Evolutionary conservation across 2,797 vertebrate genomes (phyloP), one percentile per base, ranked within the genome.

Genomic region (Glossophaga mutica): DNA sequence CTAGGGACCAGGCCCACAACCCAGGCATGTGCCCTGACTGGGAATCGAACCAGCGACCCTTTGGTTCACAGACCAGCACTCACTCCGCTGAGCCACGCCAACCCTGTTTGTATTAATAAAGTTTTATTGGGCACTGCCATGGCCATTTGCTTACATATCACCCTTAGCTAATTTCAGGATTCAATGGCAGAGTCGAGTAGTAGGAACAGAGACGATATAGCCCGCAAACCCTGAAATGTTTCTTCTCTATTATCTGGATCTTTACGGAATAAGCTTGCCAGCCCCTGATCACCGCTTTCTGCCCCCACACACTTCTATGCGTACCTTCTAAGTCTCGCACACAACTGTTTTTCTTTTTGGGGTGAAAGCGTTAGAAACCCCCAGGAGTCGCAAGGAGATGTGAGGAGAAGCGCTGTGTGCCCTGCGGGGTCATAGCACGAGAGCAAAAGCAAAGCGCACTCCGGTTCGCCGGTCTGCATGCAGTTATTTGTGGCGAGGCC

Each of bases 371-470:
- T 42, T 26, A 42, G 46, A 46, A 26, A 24, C 32, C 44, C 73
- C 26, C 19, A 74, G 78, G 32, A 94, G 65, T 52, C 11, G 18
- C 42, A 76, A 59, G 44, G 26, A 37, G 29, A 26, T 2, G 1
- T 6, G 11, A 21, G n/a, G 10, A 26, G 48, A 44, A 50, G 24
- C 0, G 1, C 22, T 3, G 0, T 0, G 8, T 1, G 3, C 16
- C 8, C 8, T 12, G 24, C 2, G 0, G 24, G 5, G 4, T 65
- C 1, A 0, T 1, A 22, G 10, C 0, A 3, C 18, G 4, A 1
- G 14, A 15, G n/a, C 86, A 44, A 32, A 59, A 14, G 11, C 88
- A n/a, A 44, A 46, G 26, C 2, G 0, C 14, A 42, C 9, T 32
- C 70, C 10, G 24, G 22, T 26, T 26, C 32, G 3, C 59, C 44